A percentile compares a stretch with the other conserved stretches of the same genome.
Evolutionary conservation across 2,797 vertebrate species (phyloP).

Genomic region (Helarctos malayanus): DNA sequence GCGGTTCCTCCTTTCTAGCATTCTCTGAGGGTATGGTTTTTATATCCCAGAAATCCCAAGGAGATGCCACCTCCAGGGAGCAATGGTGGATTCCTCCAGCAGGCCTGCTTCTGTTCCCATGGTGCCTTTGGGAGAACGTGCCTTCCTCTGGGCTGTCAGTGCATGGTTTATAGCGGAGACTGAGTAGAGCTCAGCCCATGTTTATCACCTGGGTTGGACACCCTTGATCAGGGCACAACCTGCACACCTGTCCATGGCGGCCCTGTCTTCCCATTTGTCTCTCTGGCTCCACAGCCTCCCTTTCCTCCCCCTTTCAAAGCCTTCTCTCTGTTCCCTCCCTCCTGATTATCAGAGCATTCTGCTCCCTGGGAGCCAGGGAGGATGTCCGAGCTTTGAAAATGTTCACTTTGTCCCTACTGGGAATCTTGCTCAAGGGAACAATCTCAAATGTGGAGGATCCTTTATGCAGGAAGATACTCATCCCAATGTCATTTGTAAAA

Average conservation of each 20-base stretch:
- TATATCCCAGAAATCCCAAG: not conserved
- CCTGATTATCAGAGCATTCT: not conserved
- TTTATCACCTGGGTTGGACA: not conserved
- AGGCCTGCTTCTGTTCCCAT: not conserved
- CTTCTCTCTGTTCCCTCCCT: not conserved
- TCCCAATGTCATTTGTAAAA: not conserved
- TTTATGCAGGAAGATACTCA: not conserved
- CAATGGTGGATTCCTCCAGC: not conserved
- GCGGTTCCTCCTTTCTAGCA: not conserved
- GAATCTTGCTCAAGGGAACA: not conserved
- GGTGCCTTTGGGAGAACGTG: fast-evolving
- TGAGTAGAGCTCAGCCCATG: not conserved
- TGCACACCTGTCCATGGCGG: not conserved
- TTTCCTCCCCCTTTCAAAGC: not conserved
- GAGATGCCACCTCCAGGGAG: not conserved
- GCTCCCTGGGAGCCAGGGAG: not conserved
- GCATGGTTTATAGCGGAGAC: not conserved
- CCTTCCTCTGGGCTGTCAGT: not conserved
- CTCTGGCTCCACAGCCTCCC: not conserved
- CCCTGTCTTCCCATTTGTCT: not conserved
- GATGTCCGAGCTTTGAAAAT: not conserved
- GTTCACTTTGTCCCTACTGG: not conserved
- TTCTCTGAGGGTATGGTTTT: not conserved
- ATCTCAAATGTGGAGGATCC: not conserved
- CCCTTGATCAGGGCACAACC: not conserved